Conservation (phyloP, 37 sponge, comb jelly and placozoan species). For the Aphrocallistes beatrix region DNA sequence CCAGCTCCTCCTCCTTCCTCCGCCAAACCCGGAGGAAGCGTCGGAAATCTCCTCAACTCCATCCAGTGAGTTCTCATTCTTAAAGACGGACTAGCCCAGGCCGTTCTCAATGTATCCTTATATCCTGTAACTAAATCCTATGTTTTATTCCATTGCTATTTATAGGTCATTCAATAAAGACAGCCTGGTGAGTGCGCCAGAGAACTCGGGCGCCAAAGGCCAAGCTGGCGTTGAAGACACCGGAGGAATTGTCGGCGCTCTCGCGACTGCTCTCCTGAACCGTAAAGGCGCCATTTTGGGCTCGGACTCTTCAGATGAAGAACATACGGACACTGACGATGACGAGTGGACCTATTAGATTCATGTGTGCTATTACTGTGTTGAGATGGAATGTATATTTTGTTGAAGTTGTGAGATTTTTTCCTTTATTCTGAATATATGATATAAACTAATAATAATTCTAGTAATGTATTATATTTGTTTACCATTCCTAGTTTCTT, state of each 20-base stretch:
- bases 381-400: no score
- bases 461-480: no score
- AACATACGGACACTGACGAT: not conserved
- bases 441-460: no score
- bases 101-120: no score
- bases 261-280: not conserved
- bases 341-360: no score
- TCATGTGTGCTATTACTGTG: no score
- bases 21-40: not conserved
- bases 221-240: not conserved
- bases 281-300: not conserved
- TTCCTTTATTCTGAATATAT: no score
- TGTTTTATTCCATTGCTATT: no score
- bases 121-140: no score
- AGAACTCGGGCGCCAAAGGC: not conserved
- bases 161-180: not conserved
- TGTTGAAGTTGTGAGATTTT: no score
- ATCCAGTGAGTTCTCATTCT: not conserved
- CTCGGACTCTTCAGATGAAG: not conserved
- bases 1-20: not conserved
- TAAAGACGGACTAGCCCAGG: no score
- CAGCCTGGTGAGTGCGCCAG: not conserved
- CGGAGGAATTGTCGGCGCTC: not conserved
- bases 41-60: not conserved
- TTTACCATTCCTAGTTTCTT: no score